Percentiles rank a stretch among this genome's conserved stretches.
These are phyloP conservation scores for Phoebastria nigripes DNA, from an alignment of 2,797 vertebrate species.

Conservation along the genomic window DNA sequence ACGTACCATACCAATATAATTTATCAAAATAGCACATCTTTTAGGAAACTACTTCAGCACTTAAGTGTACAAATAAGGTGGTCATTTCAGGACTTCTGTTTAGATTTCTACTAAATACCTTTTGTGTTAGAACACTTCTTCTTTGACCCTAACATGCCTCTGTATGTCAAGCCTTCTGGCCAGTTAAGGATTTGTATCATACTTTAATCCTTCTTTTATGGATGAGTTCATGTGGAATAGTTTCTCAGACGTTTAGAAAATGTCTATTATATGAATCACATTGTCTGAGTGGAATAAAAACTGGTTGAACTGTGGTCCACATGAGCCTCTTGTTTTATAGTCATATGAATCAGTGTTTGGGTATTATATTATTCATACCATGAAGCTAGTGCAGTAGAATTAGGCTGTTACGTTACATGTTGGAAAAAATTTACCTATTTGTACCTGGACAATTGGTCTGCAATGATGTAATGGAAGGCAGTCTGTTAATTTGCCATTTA, in stretches of 20 bases:
- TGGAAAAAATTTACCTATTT: neutral
- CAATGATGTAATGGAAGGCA: neutral
- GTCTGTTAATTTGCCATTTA: neutral
- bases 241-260: conserved; percentile 54
- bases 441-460: neutral
- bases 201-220: neutral
- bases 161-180: neutral
- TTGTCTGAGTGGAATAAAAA: conserved; percentile 34
- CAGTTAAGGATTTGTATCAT: conserved; percentile 13
- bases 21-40: neutral
- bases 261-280: conserved; percentile 33
- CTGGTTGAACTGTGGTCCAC: neutral
- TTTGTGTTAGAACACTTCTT: neutral
- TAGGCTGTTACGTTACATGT: neutral
- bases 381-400: neutral
- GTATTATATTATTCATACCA: neutral
- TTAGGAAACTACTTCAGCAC: neutral
- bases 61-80: neutral
- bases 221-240: neutral
- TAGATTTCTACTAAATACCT: neutral
- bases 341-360: conserved; percentile 1
- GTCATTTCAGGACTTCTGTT: neutral
- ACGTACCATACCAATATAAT: neutral
- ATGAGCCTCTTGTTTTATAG: conserved; percentile 10
- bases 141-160: neutral